Percentiles rank a stretch among this genome's conserved stretches.
Conservation (phyloP, 2,113 vertebrate species). For the Paratilapia polleni region DNA sequence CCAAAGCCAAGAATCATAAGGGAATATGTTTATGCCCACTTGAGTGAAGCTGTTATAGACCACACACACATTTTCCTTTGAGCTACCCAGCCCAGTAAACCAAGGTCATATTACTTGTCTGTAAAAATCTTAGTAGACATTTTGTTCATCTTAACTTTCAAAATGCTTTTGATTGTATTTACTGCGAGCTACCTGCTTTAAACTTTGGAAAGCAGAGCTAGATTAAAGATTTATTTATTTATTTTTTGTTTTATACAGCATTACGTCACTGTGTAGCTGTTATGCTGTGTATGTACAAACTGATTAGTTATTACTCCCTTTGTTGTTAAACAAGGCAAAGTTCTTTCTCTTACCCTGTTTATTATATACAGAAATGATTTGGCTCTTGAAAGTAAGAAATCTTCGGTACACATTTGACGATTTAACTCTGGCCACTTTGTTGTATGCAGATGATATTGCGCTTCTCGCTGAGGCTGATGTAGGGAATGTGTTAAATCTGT, state of each 20-base stretch:
- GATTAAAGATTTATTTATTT: not conserved
- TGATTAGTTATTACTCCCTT: not conserved
- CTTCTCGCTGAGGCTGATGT: not conserved
- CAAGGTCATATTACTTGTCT: slow-evolving; percentile 19
- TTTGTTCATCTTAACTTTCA: not conserved
- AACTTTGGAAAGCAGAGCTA: not conserved
- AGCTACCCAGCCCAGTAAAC: slow-evolving; percentile 26
- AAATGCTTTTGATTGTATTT: not conserved
- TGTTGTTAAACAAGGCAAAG: not conserved
- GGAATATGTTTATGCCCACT: slow-evolving; percentile 35
- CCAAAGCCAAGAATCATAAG: slow-evolving; percentile 33
- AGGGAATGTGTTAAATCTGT: not conserved
- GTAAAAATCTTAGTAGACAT: not conserved
- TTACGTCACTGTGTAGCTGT: not conserved
- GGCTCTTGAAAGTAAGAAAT: not conserved
- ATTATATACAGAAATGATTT: not conserved
- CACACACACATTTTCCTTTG: slow-evolving; percentile 17
- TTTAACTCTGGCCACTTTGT: not conserved
- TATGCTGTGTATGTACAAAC: not conserved
- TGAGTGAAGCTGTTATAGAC: slow-evolving; percentile 36
- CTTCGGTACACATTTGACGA: not conserved
- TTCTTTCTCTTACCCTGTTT: too few species aligned
- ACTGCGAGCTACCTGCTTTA: not conserved
- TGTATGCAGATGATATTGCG: not conserved
- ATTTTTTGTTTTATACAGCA: not conserved